Percentiles rank a stretch among this genome's conserved stretches.
Conservation (phyloP, 2,113 vertebrate genomes). For the Nesogale talazaci region DNA sequence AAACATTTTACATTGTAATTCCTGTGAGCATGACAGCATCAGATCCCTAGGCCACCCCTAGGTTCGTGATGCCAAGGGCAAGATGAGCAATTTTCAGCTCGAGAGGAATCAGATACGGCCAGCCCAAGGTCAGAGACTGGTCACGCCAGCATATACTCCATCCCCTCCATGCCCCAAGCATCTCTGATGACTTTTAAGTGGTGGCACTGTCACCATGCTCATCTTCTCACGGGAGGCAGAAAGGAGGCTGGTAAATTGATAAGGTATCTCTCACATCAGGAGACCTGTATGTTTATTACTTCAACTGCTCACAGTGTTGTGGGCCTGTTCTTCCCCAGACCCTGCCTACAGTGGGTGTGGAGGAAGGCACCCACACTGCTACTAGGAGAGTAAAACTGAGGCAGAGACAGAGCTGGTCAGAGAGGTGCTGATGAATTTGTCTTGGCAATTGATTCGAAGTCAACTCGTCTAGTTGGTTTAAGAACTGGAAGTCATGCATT, state of each 20-base stretch:
- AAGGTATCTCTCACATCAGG: not conserved
- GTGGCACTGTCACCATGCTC: fast-evolving
- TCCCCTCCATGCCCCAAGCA: not conserved
- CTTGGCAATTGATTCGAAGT: not conserved
- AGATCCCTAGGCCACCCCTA: not conserved
- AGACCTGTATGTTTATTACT: not conserved
- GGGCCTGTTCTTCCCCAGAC: too few species aligned
- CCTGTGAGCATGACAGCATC: not conserved
- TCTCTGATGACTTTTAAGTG: too few species aligned
- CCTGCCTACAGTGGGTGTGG: not conserved
- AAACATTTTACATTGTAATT: too few species aligned
- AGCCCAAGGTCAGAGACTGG: not conserved
- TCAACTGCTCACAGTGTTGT: too few species aligned
- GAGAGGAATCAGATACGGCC: fast-evolving
- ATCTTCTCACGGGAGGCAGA: not conserved
- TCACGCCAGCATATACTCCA: not conserved
- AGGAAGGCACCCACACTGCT: not conserved
- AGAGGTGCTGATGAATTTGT: not conserved
- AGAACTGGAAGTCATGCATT: not conserved
- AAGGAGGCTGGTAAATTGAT: not conserved
- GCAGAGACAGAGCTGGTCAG: not conserved
- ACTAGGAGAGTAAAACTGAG: too few species aligned
- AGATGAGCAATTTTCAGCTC: not conserved
- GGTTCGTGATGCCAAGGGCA: not conserved
- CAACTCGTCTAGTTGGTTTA: not conserved